Evolutionary conservation across 1,140 invertebrate species (phyloP).

Genomic region (Drosophila ohnishii): DNA sequence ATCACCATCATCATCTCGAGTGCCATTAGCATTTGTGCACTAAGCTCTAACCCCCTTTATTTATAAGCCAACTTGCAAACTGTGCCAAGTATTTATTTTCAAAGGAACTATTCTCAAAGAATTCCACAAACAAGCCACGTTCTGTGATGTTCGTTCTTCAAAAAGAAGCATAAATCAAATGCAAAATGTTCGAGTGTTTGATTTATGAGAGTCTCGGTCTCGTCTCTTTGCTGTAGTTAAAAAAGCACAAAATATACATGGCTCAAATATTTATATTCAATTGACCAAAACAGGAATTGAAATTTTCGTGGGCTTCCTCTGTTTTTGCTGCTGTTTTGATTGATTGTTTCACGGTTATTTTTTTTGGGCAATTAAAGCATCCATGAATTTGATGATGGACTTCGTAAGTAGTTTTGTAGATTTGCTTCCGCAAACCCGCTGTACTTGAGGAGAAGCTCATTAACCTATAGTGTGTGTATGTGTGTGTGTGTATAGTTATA

Average conservation of each 20-base stretch:
- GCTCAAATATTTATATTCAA: conserved; percentile 44
- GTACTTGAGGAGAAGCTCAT: conserved; percentile 51
- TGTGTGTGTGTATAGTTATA: conserved; percentile 6
- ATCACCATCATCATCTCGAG: conserved; percentile 18
- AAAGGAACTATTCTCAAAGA: conserved; percentile 10
- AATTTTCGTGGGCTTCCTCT: conserved; percentile 28
- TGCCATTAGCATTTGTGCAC: conserved; percentile 44
- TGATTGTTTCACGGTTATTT: conserved; percentile 45
- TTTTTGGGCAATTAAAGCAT: conserved; percentile 44
- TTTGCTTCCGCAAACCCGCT: conserved; percentile 49
- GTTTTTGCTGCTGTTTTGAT: conserved; percentile 31
- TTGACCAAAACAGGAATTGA: conserved; percentile 49
- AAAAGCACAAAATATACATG: background rate
- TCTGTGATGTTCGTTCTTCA: conserved; percentile 17
- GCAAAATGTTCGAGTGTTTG: conserved; percentile 34
- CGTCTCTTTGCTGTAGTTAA: conserved; percentile 3
- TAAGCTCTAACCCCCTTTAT: conserved; percentile 19
- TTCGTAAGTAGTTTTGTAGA: conserved; percentile 39
- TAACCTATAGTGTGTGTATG: conserved; percentile 19
- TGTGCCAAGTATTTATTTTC: conserved; percentile 35
- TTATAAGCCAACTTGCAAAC: conserved; percentile 22
- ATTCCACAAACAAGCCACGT: conserved; percentile 30
- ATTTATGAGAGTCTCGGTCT: conserved; percentile 26
- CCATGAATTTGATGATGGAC: conserved; percentile 41
- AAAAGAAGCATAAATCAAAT: conserved; percentile 31